Evolutionary conservation across 2,113 vertebrate genomes (phyloP).

Genomic region (Dasyurus viverrinus): DNA sequence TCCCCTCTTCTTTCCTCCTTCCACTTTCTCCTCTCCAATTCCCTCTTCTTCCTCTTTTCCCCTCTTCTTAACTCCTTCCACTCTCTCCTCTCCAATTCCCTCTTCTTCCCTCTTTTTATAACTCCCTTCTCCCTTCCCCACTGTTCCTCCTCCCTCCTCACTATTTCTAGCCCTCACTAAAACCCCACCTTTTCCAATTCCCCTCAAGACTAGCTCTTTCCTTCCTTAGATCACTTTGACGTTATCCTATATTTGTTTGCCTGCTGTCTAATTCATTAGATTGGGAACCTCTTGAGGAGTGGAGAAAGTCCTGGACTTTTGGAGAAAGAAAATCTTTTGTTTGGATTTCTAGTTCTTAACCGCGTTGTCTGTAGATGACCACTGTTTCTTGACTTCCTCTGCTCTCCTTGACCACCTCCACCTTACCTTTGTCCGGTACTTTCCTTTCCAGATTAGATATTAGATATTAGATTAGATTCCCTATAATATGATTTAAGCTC

Average conservation of each 20-base stretch:
- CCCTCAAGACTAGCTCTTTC: background rate
- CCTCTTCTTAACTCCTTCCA: accelerated
- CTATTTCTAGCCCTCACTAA: background rate
- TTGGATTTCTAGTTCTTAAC: background rate
- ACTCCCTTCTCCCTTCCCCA: no score
- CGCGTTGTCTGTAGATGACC: background rate
- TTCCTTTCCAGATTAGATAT: background rate
- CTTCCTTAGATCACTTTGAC: background rate
- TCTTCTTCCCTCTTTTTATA: no score
- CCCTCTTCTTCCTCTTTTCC: no score
- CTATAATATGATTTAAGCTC: background rate
- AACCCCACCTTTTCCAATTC: background rate
- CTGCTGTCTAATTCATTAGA: background rate
- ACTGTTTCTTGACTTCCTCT: no score
- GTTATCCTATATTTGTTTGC: background rate
- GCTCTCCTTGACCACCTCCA: no score
- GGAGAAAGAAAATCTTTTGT: background rate
- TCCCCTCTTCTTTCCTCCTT: no score
- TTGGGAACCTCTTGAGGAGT: background rate
- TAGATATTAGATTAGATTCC: no score
- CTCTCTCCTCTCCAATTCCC: no score
- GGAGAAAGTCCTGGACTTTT: background rate
- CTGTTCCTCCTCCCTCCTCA: no score
- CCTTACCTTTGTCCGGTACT: no score
- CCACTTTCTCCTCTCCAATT: no score